These are phyloP conservation scores for Myiotriccus ornatus DNA, from an alignment of 2,797 vertebrate genomes.

Conservation along the genomic window DNA sequence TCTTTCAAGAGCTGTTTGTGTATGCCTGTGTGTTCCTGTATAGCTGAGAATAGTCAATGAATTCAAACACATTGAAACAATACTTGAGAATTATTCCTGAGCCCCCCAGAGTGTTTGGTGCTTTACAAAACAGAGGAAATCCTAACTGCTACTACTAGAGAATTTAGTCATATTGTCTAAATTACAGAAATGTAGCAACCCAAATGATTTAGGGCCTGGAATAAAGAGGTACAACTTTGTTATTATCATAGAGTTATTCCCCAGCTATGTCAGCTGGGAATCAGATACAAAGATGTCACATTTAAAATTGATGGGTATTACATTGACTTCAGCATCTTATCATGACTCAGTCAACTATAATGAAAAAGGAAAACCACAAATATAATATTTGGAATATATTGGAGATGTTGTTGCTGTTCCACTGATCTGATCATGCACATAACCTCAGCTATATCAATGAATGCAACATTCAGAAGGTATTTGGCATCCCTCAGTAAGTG, in stretches of 20 bases:
- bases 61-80: slow-evolving; percentile 18
- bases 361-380: not conserved
- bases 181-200: not conserved
- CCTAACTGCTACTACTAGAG: not conserved
- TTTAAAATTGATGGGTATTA: not conserved
- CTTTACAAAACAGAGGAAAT: not conserved
- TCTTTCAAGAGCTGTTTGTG: slow-evolving; percentile 27
- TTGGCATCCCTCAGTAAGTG: not conserved
- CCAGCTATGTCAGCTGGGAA: not conserved
- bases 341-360: not conserved
- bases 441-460: not conserved
- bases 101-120: not conserved
- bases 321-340: not conserved
- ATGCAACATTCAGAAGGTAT: not conserved
- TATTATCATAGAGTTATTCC: not conserved
- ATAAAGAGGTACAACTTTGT: not conserved
- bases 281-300: not conserved
- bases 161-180: not conserved
- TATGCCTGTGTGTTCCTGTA: not conserved
- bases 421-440: not conserved
- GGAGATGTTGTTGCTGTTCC: not conserved
- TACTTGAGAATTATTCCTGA: not conserved
- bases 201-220: not conserved
- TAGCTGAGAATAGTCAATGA: not conserved
- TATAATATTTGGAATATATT: not conserved